These are phyloP conservation scores for Dolichallabes microphthalmus DNA, from an alignment of 2,113 vertebrate species.

Conservation along the genomic window DNA sequence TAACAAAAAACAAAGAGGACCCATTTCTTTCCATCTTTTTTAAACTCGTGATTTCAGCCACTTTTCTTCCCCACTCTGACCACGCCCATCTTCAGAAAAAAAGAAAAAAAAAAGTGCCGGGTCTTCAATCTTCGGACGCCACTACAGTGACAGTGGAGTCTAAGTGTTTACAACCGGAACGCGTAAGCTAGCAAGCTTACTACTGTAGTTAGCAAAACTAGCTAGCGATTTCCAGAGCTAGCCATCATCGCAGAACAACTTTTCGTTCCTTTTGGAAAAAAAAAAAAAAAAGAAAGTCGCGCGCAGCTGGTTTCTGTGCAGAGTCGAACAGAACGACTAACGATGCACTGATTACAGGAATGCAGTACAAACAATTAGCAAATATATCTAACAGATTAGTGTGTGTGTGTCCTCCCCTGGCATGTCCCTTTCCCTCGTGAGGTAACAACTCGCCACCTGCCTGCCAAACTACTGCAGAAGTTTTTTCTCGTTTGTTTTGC, in stretches of 20 bases:
- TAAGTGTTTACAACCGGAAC: slow-evolving; percentile 36
- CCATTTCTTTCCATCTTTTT: neutral
- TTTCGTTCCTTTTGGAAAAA: slow-evolving; percentile 8
- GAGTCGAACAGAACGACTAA: neutral
- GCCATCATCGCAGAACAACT: slow-evolving; percentile 10
- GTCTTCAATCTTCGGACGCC: neutral
- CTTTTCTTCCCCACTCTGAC: neutral
- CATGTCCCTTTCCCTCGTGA: neutral
- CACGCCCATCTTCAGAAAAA: neutral
- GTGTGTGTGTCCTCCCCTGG: neutral
- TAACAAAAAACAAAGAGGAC: too few species aligned
- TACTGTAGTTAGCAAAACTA: neutral
- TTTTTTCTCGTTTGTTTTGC: neutral
- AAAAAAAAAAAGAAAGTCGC: neutral
- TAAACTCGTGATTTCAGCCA: neutral
- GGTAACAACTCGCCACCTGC: neutral
- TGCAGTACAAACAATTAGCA: neutral
- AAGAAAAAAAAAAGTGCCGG: slow-evolving; percentile 7
- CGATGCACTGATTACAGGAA: slow-evolving; percentile 34
- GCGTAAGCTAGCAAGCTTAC: neutral
- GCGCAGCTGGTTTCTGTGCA: slow-evolving; percentile 46
- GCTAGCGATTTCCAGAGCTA: too few species aligned
- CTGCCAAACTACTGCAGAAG: neutral
- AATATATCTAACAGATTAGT: neutral
- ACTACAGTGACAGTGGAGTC: slow-evolving; percentile 9